Evolutionary conservation across 1,140 invertebrate genomes (phyloP), one percentile per base, ranked within the genome.

Genomic region (Cherax quadricarinatus): DNA sequence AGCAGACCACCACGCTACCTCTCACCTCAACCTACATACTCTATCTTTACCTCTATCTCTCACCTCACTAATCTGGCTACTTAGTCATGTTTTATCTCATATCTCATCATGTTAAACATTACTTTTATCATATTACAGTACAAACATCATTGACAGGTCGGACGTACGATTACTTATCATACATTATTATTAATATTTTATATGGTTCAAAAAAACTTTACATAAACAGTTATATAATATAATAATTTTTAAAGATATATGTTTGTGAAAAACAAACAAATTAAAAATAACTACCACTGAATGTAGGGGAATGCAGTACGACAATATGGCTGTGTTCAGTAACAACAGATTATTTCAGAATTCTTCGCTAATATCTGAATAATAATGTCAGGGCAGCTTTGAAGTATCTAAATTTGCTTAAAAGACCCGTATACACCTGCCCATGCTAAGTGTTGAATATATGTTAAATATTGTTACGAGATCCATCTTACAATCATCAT

Each of bases 1-100:
- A 75, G 70, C 70, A 75, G 70, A 75, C 70, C n/a, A 75, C 24
- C n/a, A 75, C 70, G 70, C 70, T 21, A 5, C 70, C n/a, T n/a
- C 21, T 10, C 70, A 66, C 62, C 18, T 66, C 14, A 18, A 60
- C 14, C 21, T 18, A 21, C 62, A 16, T 18, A 16, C 62, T 9
- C 53, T 57, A 9, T 6, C 14, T 10, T 10, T 9, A 10, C 53
- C 53, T 57, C 53, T 5, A 57, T 41, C 30, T 41, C 30, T 41
- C 30, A 57, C 1, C 53, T 57, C 6, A 41, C 53, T 57, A 10
- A 57, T 57, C 53, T 57, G 14, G 30, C 30, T 41, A 41, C 53
- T 14, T 57, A 57, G 9, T 57, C 53, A 57, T 14, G 9, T 10
- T 10, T 57, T 57, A 57, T 57, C 53, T 57, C 53, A 75, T n/a